phyloP scores from a whole-genome alignment of 2,888 invertebrate species.

The Lepidocyrtinus sp. region DNA sequence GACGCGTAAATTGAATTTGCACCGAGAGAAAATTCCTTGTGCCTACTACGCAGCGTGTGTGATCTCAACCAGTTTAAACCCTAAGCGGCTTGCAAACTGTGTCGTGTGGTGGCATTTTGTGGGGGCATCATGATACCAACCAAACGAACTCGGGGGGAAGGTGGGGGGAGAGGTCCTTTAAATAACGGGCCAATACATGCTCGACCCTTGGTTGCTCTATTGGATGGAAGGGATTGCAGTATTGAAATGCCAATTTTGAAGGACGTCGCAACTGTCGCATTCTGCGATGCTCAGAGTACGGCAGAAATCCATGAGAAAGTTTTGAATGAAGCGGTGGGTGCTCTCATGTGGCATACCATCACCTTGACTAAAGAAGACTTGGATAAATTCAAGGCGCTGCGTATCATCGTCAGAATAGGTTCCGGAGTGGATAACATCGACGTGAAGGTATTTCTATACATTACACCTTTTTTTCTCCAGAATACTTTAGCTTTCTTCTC shows the following conservation, averaged over 20 bases:
- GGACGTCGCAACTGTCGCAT: constrained; percentile 99
- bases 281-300: constrained; percentile 99
- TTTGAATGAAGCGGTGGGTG: constrained; percentile 98
- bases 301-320: constrained; percentile 99
- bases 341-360: constrained; percentile 99
- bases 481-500: constrained; percentile 10
- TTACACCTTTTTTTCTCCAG: constrained; percentile 19
- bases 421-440: constrained; percentile 99
- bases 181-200: constrained; percentile 91
- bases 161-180: constrained; percentile 73
- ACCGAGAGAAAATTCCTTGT: neutral
- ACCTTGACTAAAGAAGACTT: constrained; percentile 98
- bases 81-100: no score
- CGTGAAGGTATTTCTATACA: constrained; percentile 90
- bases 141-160: neutral
- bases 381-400: constrained; percentile 98
- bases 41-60: no score
- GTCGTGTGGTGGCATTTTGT: no score
- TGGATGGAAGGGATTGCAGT: constrained; percentile 99
- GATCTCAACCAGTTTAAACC: no score
- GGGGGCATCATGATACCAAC: constrained; percentile 10
- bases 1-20: neutral
- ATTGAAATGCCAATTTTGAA: constrained; percentile 99
- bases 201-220: constrained; percentile 96
- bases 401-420: constrained; percentile 99